Base-by-base conservation (phyloP, 1,140 invertebrate species). In the Sycophila sp. region DNA sequence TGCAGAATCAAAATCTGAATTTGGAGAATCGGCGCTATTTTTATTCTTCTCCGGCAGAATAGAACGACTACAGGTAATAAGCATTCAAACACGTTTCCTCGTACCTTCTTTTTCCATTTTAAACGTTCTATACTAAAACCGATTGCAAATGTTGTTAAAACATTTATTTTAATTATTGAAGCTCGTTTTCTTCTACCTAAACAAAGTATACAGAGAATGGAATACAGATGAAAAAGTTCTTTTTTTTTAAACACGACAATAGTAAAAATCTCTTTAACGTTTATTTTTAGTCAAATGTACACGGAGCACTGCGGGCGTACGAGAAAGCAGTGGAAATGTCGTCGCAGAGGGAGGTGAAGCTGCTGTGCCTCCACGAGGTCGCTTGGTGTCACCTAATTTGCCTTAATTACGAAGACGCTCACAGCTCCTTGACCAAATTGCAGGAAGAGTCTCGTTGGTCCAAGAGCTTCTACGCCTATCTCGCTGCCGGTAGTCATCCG, bases 311-410 rank as follows among this genome's bases (percentile, higher is more conserved):
- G 24, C 81, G 81, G 49, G 86, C 89, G 10, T 93, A 92, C 73
- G 82, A 88, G 69, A 83, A 83, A 65, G 91, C 91, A 6, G 87
- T 91, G 13, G 83, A 88, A 8, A 87, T 87, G 40, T 89, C 91
- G n/a, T 82, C 85, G 26, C 90, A 92, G 76, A 82, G 90, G 40
- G 92, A 94, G 82, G 86, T 93, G 1, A 90, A 91, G 78, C 81
- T 93, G 8, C 87, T 91, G 32, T 91, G 91, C 71, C 79, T 92
- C 6, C 92, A 93, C 80, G 92, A 94, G 82, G 89, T 91, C 22
- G 91, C 90, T 40, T 93, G 92, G 92, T 92, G 91, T 77, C 87
- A 91, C 75, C 77, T 93, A 22, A 90, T 92, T 73, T 87, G 88
- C 49, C 81, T 94, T 34, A 87, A 89, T 73, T 93, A 89, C 83